These are phyloP conservation scores for Peromyscus aztecus DNA, from an alignment of 2,797 vertebrate genomes.

Conservation along the genomic window DNA sequence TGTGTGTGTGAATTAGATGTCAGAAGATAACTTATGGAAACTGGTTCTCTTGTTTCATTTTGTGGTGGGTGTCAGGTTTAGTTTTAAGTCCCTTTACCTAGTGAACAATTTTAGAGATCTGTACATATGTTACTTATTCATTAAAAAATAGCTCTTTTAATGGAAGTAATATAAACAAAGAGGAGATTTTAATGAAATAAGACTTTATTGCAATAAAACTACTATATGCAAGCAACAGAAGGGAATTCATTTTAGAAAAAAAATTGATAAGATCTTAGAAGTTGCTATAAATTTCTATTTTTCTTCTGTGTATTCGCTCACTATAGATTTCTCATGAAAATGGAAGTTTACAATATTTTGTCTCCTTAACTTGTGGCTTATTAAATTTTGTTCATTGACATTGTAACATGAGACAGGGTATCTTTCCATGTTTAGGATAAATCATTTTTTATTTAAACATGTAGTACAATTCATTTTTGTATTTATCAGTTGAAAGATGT, in stretches of 20 bases:
- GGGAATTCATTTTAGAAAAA: too few species aligned
- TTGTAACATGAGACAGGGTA: background rate
- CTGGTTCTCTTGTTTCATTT: background rate
- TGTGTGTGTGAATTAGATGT: background rate
- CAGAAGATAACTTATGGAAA: background rate
- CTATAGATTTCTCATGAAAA: background rate
- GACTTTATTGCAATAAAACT: too few species aligned
- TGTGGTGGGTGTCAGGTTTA: background rate
- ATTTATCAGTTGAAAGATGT: background rate
- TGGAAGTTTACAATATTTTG: background rate
- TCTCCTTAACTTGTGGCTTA: background rate
- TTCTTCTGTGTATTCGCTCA: background rate
- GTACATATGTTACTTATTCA: background rate
- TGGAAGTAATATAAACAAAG: too few species aligned
- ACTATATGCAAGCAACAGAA: too few species aligned
- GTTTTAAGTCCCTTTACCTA: background rate
- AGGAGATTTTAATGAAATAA: too few species aligned
- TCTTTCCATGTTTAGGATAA: background rate
- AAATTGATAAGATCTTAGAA: too few species aligned
- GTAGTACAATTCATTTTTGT: background rate
- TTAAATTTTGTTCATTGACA: background rate
- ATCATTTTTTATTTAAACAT: background rate
- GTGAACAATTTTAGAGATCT: background rate
- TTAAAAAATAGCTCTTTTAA: background rate
- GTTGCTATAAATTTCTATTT: too few species aligned